These are phyloP conservation scores for Mustela lutreola DNA, from an alignment of 2,113 vertebrate genomes.

Conservation along the genomic window DNA sequence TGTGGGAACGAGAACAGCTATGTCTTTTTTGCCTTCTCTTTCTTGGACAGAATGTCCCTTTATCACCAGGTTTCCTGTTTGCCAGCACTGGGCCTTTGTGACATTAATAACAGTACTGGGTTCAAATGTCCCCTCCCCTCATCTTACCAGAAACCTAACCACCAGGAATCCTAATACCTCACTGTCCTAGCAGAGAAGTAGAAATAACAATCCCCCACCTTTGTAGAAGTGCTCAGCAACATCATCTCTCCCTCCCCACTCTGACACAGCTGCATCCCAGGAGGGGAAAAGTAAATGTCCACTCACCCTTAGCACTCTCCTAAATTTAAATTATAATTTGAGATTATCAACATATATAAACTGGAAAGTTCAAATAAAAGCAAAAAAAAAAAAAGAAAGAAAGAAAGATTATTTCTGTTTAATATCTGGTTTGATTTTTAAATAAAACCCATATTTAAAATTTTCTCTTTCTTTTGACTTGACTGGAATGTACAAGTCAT, in stretches of 20 bases:
- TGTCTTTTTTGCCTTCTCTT: not conserved
- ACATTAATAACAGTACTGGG: not conserved
- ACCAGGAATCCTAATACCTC: not conserved
- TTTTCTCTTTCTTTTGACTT: slow-evolving; percentile 46
- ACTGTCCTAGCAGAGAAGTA: not conserved
- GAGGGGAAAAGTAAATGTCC: not conserved
- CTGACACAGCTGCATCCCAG: not conserved
- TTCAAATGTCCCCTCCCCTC: not conserved
- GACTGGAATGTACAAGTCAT: not conserved
- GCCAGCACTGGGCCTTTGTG: not conserved
- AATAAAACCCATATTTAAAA: slow-evolving; percentile 44
- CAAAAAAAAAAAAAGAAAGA: not conserved
- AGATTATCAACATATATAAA: not conserved
- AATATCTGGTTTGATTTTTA: slow-evolving; percentile 42
- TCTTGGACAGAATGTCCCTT: not conserved
- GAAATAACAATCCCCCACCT: not conserved
- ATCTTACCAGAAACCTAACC: not conserved
- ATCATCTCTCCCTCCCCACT: not conserved
- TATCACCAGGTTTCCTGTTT: not conserved
- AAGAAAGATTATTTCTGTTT: not conserved
- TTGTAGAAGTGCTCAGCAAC: not conserved
- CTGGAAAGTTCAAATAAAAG: slow-evolving; percentile 1
- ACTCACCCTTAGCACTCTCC: not conserved
- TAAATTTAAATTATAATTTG: slow-evolving; percentile 37
- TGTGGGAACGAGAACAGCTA: not conserved